These are phyloP conservation scores for Jacana jacana DNA, from an alignment of 2,113 vertebrate genomes.

Conservation along the genomic window DNA sequence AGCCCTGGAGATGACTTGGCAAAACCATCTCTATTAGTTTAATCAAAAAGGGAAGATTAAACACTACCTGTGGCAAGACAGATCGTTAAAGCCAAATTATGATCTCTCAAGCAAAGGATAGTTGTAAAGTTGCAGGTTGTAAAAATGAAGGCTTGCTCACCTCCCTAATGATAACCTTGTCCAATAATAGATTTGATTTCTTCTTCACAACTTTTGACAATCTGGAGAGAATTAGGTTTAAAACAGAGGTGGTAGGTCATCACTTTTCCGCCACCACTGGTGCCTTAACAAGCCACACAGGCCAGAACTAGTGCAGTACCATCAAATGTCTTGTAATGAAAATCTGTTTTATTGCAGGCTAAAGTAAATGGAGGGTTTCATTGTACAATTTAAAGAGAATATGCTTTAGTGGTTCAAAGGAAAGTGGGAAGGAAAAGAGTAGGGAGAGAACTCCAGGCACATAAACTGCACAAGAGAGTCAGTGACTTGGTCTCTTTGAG, in stretches of 20 bases:
- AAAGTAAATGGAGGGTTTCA: slow-evolving; percentile 55
- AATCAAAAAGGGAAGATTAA: slow-evolving; percentile 57
- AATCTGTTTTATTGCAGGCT: slow-evolving; percentile 43
- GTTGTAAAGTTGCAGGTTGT: slow-evolving; percentile 50
- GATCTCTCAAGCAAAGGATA: slow-evolving; percentile 35
- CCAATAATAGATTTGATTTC: slow-evolving; percentile 55
- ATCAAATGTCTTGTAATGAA: slow-evolving; percentile 50
- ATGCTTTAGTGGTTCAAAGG: background rate
- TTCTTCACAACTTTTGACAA: slow-evolving; percentile 55
- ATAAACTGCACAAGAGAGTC: background rate
- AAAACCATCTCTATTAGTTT: slow-evolving; percentile 31
- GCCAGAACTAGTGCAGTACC: background rate
- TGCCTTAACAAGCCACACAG: slow-evolving; percentile 4
- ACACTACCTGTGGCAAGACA: background rate
- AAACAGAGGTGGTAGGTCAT: slow-evolving; percentile 47
- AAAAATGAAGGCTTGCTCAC: slow-evolving; percentile 45
- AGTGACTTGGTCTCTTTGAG: background rate
- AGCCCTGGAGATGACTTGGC: slow-evolving; percentile 9
- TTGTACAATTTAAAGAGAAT: background rate
- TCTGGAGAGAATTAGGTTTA: slow-evolving; percentile 41
- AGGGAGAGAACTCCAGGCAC: background rate
- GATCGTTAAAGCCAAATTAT: slow-evolving; percentile 26
- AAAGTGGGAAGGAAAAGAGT: background rate
- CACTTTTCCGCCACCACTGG: background rate
- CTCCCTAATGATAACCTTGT: slow-evolving; percentile 53